Conservation (phyloP, 1,140 invertebrate genomes). For the Zaprionus gabonicus region DNA sequence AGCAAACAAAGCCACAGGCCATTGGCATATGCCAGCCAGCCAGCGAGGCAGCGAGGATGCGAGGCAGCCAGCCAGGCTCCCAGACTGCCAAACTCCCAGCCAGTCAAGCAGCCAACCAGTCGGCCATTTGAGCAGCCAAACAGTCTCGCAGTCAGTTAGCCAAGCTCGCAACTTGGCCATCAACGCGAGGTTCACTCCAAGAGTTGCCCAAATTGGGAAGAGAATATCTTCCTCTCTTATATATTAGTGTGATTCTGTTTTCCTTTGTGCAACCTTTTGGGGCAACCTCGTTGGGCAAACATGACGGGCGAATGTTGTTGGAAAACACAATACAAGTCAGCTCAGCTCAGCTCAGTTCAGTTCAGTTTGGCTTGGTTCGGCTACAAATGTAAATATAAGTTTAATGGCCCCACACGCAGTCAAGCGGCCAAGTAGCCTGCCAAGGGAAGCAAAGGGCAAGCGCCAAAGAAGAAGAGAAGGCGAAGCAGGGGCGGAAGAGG, state of each 20-base stretch:
- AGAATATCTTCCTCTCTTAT: no score
- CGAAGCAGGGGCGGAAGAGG: background rate
- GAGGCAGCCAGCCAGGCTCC: slow-evolving; percentile 3
- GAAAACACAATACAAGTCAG: slow-evolving; percentile 36
- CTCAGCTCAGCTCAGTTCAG: slow-evolving; percentile 9
- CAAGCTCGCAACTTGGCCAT: slow-evolving; percentile 13
- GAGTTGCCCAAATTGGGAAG: slow-evolving; percentile 2
- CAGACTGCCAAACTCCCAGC: slow-evolving; percentile 13
- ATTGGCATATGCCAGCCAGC: slow-evolving; percentile 61
- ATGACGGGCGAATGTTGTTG: slow-evolving; percentile 15
- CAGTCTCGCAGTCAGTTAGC: slow-evolving; percentile 5
- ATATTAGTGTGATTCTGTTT: background rate
- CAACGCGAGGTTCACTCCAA: slow-evolving; percentile 24
- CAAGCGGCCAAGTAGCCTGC: slow-evolving; percentile 12
- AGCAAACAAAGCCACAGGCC: slow-evolving; percentile 72
- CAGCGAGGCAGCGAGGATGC: slow-evolving; percentile 3
- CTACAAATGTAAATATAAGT: slow-evolving; percentile 48
- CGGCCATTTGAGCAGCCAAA: slow-evolving; percentile 1
- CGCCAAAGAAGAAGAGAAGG: no score
- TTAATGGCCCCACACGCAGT: slow-evolving; percentile 49
- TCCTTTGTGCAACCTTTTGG: background rate
- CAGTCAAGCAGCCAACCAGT: background rate
- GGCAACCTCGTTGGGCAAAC: slow-evolving; percentile 18
- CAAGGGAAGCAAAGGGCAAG: background rate
- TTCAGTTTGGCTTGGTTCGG: slow-evolving; percentile 16